A percentile compares a stretch with the other conserved stretches of the same genome.
Evolutionary conservation across 2,113 vertebrate species (phyloP).

Genomic region (Eretmochelys imbricata): DNA sequence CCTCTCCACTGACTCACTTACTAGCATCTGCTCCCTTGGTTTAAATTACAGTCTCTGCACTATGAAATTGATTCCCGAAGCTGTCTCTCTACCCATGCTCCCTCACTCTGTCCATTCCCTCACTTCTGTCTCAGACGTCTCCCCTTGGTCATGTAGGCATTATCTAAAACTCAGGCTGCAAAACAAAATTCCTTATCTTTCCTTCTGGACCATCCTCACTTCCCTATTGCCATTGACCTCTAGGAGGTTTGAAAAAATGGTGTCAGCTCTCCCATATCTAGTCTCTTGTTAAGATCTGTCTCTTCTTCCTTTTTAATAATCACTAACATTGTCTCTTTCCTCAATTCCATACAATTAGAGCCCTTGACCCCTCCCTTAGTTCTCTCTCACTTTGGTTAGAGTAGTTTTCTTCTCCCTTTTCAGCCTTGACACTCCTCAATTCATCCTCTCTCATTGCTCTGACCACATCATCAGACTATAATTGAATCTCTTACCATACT

Average conservation of each 20-base stretch:
- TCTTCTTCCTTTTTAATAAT: not conserved
- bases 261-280: not conserved
- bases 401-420: not conserved
- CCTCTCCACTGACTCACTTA: not conserved
- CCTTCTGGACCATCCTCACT: not conserved
- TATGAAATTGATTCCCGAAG: not conserved
- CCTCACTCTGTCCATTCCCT: not conserved
- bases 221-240: not conserved
- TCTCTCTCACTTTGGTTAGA: not conserved
- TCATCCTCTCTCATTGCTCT: not conserved
- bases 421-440: not conserved
- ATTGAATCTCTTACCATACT: not conserved
- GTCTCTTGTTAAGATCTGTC: not conserved
- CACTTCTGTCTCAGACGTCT: not conserved
- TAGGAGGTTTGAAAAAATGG: not conserved
- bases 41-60: not conserved
- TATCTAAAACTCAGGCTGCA: not conserved
- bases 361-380: not conserved
- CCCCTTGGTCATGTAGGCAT: not conserved
- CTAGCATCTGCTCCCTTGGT: not conserved
- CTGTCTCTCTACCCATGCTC: slow-evolving; percentile 21
- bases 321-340: not conserved
- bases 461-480: not conserved
- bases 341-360: not conserved
- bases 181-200: not conserved